Evolutionary conservation across 1,140 invertebrate species (phyloP), one percentile per base, ranked within the genome.

Genomic region (Sipha flava): DNA sequence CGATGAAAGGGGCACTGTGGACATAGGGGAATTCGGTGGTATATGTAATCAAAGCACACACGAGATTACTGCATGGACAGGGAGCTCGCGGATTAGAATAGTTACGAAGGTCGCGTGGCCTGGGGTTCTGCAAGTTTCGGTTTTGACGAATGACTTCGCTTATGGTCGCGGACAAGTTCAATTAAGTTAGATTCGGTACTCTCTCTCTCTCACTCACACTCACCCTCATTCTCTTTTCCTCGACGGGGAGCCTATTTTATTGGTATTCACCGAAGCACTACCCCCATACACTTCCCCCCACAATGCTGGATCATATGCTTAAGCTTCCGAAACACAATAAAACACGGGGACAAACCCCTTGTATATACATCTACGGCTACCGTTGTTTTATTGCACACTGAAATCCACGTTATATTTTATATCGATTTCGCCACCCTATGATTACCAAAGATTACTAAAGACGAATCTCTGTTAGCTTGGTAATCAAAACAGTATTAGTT

Each of bases 331-430:
- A 81, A 64, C 72, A 79, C 40, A 81, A 64, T 77, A 77, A 73
- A 52, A 77, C 68, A 64, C 40, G 40, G 23, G 73, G 49, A 59
- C 80, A 29, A n/a, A n/a, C 34, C 43, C 23, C 52, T 47, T n/a
- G n/a, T 29, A 82, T 81, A 81, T 81, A 62, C 34, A 62, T 37
- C n/a, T 49, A 81, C 81, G 9, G 31, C 23, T 26, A 77, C 49
- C 14, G 73, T 59, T 37, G 73, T 77, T 77, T 59, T 40, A 77
- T 77, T 77, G 52, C 52, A 4, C 82, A 77, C 79, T 66, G 81
- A 81, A 80, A 79, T 81, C 80, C 82, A 80, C 81, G 2, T 40
- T 45, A n/a, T 72, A 31, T 52, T 26, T 70, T 70, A 49, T 29
- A 70, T 72, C 45, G n/a, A 52, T 75, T 57, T 29, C 16, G 3